phyloP scores from a whole-genome alignment of 2,888 invertebrate genomes.

The Drosophila colorata region DNA sequence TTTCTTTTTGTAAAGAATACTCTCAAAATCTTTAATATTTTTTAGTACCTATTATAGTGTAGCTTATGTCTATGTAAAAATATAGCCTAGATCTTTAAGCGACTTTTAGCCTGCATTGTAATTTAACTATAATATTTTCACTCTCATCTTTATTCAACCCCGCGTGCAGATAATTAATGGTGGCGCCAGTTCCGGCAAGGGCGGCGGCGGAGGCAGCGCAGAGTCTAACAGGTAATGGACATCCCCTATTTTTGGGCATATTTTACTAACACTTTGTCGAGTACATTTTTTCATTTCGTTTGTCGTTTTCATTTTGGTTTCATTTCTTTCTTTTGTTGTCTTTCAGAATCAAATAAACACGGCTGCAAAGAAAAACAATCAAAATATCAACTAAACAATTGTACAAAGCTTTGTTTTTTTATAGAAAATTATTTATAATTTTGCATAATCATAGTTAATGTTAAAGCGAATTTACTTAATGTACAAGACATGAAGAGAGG shows the following conservation, averaged over 20 bases:
- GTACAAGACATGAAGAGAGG: constrained; percentile 22
- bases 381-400: constrained; percentile 54
- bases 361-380: constrained; percentile 50
- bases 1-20: background rate
- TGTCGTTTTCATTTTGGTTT: constrained; percentile 54
- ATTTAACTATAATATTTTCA: constrained; percentile 20
- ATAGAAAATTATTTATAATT: constrained; percentile 71
- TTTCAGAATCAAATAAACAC: constrained; percentile 73
- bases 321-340: constrained; percentile 57
- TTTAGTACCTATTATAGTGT: constrained; percentile 5
- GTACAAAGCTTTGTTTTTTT: constrained; percentile 69
- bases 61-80: background rate
- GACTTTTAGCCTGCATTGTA: background rate
- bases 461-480: constrained; percentile 49
- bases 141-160: constrained; percentile 44
- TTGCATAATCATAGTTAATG: constrained; percentile 42
- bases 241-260: background rate
- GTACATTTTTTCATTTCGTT: constrained; percentile 32
- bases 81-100: constrained; percentile 26
- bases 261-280: constrained; percentile 30
- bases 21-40: background rate
- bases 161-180: constrained; percentile 88
- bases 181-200: constrained; percentile 86
- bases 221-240: constrained; percentile 87
- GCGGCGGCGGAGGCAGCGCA: constrained; percentile 85